Evolutionary conservation across 1,140 invertebrate species (phyloP).

Genomic region (Glomeris maerens): DNA sequence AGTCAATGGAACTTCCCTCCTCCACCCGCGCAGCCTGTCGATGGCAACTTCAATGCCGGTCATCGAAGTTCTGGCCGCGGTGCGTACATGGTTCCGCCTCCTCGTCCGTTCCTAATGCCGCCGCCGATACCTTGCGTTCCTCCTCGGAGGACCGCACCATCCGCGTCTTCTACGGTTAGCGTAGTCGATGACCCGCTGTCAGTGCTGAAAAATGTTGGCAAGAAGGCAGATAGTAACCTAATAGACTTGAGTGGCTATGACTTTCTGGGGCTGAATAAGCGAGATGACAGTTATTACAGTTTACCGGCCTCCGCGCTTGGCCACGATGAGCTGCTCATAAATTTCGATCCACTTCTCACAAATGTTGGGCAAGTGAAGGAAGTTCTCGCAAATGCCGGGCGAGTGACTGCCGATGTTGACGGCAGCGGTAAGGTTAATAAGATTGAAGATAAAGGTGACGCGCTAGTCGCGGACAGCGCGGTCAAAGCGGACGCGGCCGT

Average conservation of each 20-base stretch:
- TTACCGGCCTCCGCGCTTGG: background rate
- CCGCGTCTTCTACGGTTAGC: no score
- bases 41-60: no score
- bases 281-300: slow-evolving; percentile 1
- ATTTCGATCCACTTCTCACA: slow-evolving; percentile 18
- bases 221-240: slow-evolving; percentile 19
- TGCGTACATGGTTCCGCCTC: no score
- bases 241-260: slow-evolving; percentile 17
- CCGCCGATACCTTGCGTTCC: background rate
- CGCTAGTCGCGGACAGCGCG: background rate
- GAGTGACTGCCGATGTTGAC: background rate
- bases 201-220: slow-evolving; percentile 16
- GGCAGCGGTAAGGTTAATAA: no score
- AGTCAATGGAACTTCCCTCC: slow-evolving; percentile 5
- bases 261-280: background rate
- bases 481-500: background rate
- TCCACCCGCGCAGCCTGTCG: no score
- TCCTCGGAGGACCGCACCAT: background rate
- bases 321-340: slow-evolving; percentile 15
- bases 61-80: no score
- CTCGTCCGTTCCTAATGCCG: background rate
- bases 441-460: background rate
- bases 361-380: background rate
- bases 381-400: background rate
- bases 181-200: no score